Evolutionary conservation across 2,888 invertebrate genomes (phyloP), one percentile per base, ranked within the genome.

Genomic region (Eupithecia vulgata): DNA sequence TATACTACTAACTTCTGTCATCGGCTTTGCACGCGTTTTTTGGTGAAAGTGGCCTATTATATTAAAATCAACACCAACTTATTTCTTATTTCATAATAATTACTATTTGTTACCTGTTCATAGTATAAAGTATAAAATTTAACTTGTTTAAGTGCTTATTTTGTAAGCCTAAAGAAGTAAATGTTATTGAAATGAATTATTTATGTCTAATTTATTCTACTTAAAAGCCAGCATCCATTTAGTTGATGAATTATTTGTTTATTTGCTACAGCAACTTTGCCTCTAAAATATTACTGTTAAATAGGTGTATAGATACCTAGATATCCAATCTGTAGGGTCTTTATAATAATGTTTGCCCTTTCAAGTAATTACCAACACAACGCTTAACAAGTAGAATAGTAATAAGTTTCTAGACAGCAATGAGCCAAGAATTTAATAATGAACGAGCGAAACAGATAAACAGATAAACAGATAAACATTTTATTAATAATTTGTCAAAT

Each of bases 381-480:
- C 37, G 40, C 65, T 57, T n/a, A 65, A 42, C 65, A 65, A 65
- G 40, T 37, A 25, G 40, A 65, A 65, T 65, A 65, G 62, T 65
- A 65, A 65, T 64, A 37, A 64, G 62, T 64, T 64, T n/a, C 4
- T n/a, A 64, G 21, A 34, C 62, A 64, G 35, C 62, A 64, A 12
- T n/a, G 35, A 64, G 62, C 37, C 62, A 64, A 64, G 62, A 64
- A 64, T 64, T 64, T 64, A 64, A 64, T 64, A 37, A 64, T 64
- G 65, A 65, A 65, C 40, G 37, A 65, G 65, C 40, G 40, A 42
- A n/a, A n/a, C n/a, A n/a, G n/a, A n/a, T n/a, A n/a, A n/a, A n/a
- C n/a, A n/a, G n/a, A n/a, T n/a, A n/a, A n/a, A n/a, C n/a, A n/a
- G n/a, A n/a, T n/a, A n/a, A n/a, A n/a, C n/a, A n/a, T n/a, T n/a